These are phyloP conservation scores for Dunckerocampus dactyliophorus DNA, from an alignment of 2,113 vertebrate species.

Conservation along the genomic window DNA sequence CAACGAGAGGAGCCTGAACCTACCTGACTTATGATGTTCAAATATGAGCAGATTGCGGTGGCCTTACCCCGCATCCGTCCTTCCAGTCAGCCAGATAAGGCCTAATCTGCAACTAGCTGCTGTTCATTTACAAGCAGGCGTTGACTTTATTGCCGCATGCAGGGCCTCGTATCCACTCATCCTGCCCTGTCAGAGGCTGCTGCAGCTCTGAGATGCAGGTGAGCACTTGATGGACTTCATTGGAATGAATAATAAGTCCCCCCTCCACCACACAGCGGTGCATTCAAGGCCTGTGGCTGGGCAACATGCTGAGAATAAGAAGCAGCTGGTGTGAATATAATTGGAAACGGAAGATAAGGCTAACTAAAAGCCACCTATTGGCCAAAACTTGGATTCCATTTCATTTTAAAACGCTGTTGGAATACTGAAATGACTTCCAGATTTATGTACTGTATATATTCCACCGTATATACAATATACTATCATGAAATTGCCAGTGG, in stretches of 20 bases:
- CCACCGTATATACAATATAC: too few relatives aligned
- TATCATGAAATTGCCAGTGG: too few relatives aligned
- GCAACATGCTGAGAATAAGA: constrained; percentile 43
- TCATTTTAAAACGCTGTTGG: constrained; percentile 7
- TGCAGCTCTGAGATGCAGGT: constrained; percentile 27
- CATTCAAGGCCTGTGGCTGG: constrained; percentile 34
- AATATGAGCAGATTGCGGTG: constrained; percentile 22
- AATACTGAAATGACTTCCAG: background rate
- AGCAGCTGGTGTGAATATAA: constrained; percentile 55
- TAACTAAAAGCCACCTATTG: constrained; percentile 10
- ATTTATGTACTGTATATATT: background rate
- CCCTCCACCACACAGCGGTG: constrained; percentile 21
- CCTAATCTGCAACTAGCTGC: constrained; percentile 44
- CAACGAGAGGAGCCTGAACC: constrained; percentile 34
- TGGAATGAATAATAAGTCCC: constrained; percentile 45
- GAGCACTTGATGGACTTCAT: constrained; percentile 29
- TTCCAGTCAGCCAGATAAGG: constrained; percentile 35
- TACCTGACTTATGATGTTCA: constrained; percentile 50
- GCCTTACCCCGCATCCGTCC: background rate
- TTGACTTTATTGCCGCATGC: constrained; percentile 34
- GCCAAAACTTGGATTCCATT: constrained; percentile 8
- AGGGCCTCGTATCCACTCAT: constrained; percentile 2
- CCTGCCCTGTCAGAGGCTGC: constrained; percentile 15
- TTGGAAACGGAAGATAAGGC: constrained; percentile 38
- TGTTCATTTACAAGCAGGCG: constrained; percentile 46